These are phyloP conservation scores for Euwallacea similis DNA, from an alignment of 1,140 invertebrate species.

Conservation along the genomic window DNA sequence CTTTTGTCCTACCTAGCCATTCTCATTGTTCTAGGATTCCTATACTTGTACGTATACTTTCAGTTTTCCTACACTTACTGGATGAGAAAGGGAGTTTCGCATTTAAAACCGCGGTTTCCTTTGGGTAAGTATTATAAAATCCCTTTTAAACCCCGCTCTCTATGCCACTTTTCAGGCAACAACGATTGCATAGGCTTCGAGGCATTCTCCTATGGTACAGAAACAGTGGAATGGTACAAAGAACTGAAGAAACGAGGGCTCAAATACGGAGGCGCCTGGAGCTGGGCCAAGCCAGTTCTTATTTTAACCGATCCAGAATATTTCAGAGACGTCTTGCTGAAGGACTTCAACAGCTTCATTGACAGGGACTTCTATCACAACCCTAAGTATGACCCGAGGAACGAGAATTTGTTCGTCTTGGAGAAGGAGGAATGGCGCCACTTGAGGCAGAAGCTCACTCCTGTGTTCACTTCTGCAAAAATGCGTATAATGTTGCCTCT, in stretches of 20 bases:
- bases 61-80: conserved; percentile 38
- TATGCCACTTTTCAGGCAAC: conserved; percentile 15
- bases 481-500: conserved; percentile 56
- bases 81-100: conserved; percentile 31
- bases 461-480: conserved; percentile 58
- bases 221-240: conserved; percentile 44
- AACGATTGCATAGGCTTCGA: conserved; percentile 18
- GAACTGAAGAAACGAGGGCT: conserved; percentile 46
- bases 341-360: conserved; percentile 57
- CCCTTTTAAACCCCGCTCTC: not conserved
- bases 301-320: conserved; percentile 56
- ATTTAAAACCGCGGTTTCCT: conserved; percentile 36
- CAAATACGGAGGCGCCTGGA: conserved; percentile 41
- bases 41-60: conserved; percentile 29
- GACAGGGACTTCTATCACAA: conserved; percentile 54
- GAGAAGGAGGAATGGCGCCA: conserved; percentile 56
- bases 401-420: conserved; percentile 56
- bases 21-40: not conserved
- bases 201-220: conserved; percentile 13
- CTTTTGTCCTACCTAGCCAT: not conserved
- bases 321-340: conserved; percentile 55
- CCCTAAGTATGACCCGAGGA: conserved; percentile 55
- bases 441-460: conserved; percentile 55
- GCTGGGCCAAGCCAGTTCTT: conserved; percentile 36
- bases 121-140: conserved; percentile 24